phyloP scores from a whole-genome alignment of 1,140 invertebrate species.

The Caerostris darwini region DNA sequence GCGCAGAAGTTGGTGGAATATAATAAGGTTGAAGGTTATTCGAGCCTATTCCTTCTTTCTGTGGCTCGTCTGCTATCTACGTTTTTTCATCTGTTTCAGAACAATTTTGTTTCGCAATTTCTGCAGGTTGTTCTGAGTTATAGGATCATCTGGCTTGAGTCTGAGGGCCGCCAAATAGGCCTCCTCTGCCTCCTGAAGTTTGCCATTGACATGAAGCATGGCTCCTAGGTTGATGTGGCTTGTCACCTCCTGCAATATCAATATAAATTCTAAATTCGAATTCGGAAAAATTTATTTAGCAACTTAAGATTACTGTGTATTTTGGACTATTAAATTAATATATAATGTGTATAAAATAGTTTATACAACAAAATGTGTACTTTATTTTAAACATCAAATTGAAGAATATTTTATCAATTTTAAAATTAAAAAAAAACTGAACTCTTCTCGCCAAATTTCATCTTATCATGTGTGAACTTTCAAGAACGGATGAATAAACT shows the following conservation, averaged over 20 bases:
- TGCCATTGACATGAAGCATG: conserved; percentile 95
- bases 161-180: conserved; percentile 91
- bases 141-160: conserved; percentile 91
- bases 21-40: neutral
- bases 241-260: conserved; percentile 87
- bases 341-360: no score
- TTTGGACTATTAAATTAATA: no score
- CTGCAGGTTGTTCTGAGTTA: conserved; percentile 93
- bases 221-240: conserved; percentile 96
- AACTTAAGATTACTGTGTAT: no score
- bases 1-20: neutral
- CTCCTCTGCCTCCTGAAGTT: conserved; percentile 91
- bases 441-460: no score
- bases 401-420: no score
- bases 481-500: no score
- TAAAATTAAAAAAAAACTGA: no score
- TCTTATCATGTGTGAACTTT: no score
- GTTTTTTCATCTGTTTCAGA: neutral
- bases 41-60: neutral
- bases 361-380: no score
- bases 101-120: conserved; percentile 85
- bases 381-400: no score
- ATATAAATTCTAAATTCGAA: no score
- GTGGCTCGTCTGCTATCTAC: conserved; percentile 35
- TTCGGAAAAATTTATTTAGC: no score